Percentiles rank a stretch among this genome's conserved stretches.
Evolutionary conservation across 2,113 vertebrate species (phyloP).

Genomic region (Pantherophis guttatus): DNA sequence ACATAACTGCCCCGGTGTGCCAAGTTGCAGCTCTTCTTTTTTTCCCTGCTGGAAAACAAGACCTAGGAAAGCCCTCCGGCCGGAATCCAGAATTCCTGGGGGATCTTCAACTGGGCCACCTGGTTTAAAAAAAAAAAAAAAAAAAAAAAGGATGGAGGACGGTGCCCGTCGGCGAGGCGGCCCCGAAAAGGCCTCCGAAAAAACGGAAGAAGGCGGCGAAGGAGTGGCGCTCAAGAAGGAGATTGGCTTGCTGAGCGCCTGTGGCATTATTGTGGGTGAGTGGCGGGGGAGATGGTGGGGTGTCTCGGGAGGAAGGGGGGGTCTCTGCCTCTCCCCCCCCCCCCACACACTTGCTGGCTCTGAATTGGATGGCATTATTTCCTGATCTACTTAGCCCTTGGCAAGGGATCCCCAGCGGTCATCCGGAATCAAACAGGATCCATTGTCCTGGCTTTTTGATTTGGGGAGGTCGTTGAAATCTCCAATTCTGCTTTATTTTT

Average conservation of each 20-base stretch:
- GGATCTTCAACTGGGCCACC: not conserved
- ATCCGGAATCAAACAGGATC: no score
- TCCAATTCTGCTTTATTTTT: no score
- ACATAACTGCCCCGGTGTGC: no score
- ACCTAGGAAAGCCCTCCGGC: not conserved
- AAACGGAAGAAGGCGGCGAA: slow-evolving; percentile 52
- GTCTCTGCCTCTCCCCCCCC: no score
- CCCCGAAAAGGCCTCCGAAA: slow-evolving; percentile 41
- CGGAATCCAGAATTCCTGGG: no score
- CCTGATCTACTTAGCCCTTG: not conserved
- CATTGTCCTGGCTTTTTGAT: not conserved
- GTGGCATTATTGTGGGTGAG: slow-evolving; percentile 91
- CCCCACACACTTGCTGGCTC: not conserved
- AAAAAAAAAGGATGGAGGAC: slow-evolving; percentile 68
- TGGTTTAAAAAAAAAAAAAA: no score
- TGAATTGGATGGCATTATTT: not conserved
- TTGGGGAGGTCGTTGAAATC: not conserved
- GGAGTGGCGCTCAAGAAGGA: slow-evolving; percentile 87
- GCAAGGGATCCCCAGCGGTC: no score
- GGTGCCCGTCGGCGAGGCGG: slow-evolving; percentile 72
- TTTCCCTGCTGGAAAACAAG: no score
- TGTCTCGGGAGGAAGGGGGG: not conserved
- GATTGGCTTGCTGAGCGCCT: slow-evolving; percentile 88
- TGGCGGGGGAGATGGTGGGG: not conserved
- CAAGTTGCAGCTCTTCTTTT: no score